A percentile compares a stretch with the other conserved stretches of the same genome.
These are phyloP conservation scores for Habrosyne pyritoides DNA, from an alignment of 2,888 invertebrate genomes.

Conservation along the genomic window DNA sequence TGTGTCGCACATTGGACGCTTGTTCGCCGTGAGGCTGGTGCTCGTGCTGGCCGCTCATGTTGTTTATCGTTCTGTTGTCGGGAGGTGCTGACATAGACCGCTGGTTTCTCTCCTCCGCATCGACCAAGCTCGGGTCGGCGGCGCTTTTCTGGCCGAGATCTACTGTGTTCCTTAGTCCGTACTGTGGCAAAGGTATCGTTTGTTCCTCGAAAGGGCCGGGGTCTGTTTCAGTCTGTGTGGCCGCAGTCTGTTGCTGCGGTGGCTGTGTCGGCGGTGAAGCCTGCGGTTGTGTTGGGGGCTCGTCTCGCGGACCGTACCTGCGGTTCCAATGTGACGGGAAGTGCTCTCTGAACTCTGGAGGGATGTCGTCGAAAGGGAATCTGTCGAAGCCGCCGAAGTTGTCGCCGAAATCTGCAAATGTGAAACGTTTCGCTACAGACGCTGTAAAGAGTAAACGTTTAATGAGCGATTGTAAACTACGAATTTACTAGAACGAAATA, in stretches of 20 bases:
- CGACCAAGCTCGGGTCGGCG: conserved; percentile 76
- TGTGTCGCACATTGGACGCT: conserved; percentile 88
- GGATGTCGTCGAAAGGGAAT: conserved; percentile 81
- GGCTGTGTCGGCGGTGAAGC: conserved; percentile 39
- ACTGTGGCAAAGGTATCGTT: conserved; percentile 79
- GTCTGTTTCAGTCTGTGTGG: conserved; percentile 69
- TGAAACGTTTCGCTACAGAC: conserved; percentile 51
- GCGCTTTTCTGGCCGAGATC: conserved; percentile 89
- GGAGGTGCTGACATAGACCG: conserved; percentile 93
- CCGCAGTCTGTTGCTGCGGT: conserved; percentile 59
- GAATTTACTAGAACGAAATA: background rate
- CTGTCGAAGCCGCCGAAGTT: conserved; percentile 79
- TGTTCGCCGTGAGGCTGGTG: conserved; percentile 52
- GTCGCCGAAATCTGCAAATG: conserved; percentile 77
- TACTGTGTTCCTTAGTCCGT: conserved; percentile 90
- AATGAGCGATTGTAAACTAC: conserved; percentile 21
- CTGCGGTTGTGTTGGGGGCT: conserved; percentile 47
- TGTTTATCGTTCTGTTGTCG: conserved; percentile 70
- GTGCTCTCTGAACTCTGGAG: conserved; percentile 76
- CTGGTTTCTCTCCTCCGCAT: conserved; percentile 85
- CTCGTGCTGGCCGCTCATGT: conserved; percentile 66
- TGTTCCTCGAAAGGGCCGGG: conserved; percentile 27
- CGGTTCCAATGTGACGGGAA: conserved; percentile 75
- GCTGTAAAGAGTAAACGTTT: conserved; percentile 37
- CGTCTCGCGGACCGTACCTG: conserved; percentile 63